Conservation (phyloP, 2,113 vertebrate genomes). For the Tor tambroides region DNA sequence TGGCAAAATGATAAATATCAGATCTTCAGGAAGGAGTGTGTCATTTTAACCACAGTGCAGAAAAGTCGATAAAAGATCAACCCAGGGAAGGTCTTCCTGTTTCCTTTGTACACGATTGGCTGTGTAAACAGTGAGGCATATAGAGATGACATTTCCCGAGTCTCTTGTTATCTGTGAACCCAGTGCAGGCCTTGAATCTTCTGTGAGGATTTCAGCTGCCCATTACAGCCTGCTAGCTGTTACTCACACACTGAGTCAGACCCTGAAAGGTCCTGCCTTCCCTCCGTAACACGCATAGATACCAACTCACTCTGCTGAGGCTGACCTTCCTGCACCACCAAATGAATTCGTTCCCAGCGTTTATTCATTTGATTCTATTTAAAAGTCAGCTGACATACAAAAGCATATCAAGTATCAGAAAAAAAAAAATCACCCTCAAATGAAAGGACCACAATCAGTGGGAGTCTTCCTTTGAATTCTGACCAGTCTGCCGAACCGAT, state of each 20-base stretch:
- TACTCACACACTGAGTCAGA: constrained; percentile 36
- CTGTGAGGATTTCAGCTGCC: constrained; percentile 17
- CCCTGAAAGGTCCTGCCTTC: constrained; percentile 10
- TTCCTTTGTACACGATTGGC: constrained; percentile 15
- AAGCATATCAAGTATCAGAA: neutral
- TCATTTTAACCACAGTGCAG: constrained; percentile 25
- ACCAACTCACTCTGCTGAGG: neutral
- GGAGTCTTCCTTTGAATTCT: neutral
- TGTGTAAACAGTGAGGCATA: constrained; percentile 35
- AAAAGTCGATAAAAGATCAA: constrained; percentile 19
- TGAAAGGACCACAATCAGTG: neutral
- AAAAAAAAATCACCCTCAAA: neutral
- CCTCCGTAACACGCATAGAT: neutral
- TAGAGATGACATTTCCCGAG: constrained; percentile 38
- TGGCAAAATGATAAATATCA: constrained; percentile 19
- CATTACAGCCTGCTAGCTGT: constrained; percentile 15
- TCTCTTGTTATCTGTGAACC: constrained; percentile 35
- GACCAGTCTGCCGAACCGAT: constrained; percentile 11
- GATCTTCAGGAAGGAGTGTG: constrained; percentile 24
- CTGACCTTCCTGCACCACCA: neutral
- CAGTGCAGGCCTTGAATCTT: neutral
- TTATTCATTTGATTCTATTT: neutral
- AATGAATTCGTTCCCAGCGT: neutral
- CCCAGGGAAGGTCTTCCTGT: neutral
- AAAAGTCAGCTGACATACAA: constrained; percentile 10